These are phyloP conservation scores for Drosophila carrolli DNA, from an alignment of 1,140 invertebrate genomes.

Conservation along the genomic window DNA sequence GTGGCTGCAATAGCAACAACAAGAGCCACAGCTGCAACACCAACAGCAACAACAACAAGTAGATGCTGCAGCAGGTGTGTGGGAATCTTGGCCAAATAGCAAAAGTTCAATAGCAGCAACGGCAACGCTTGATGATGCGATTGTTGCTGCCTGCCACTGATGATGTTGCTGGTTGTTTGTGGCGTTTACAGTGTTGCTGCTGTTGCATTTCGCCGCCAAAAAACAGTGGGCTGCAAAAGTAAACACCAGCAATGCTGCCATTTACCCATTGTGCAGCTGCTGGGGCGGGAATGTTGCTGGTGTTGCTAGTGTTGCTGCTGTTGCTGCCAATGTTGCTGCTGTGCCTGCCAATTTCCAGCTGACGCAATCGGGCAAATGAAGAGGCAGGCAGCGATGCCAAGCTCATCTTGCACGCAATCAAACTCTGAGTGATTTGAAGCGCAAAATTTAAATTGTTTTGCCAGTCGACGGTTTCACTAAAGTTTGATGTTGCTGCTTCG, in stretches of 20 bases:
- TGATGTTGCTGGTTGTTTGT: conserved; percentile 17
- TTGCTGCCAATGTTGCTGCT: neutral
- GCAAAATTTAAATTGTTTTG: conserved; percentile 55
- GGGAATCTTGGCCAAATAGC: conserved; percentile 77
- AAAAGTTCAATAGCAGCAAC: conserved; percentile 78
- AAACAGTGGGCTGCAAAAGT: conserved; percentile 26
- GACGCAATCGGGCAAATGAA: conserved; percentile 51
- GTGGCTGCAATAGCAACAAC: conserved; percentile 39
- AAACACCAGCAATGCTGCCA: conserved; percentile 39
- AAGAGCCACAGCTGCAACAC: conserved; percentile 1
- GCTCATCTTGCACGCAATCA: conserved; percentile 50
- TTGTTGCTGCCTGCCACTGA: conserved; percentile 25
- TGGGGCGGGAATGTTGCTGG: conserved; percentile 31
- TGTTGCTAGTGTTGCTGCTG: conserved; percentile 7
- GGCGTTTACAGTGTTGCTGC: conserved; percentile 19
- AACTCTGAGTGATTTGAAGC: conserved; percentile 66
- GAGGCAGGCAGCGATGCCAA: conserved; percentile 20
- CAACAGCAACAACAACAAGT: conserved; percentile 13
- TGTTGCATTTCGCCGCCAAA: conserved; percentile 38
- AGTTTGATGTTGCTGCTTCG: neutral
- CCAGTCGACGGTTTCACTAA: conserved; percentile 30
- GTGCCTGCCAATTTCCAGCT: conserved; percentile 42
- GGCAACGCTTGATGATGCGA: conserved; percentile 32
- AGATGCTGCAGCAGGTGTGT: conserved; percentile 61
- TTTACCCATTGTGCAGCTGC: conserved; percentile 43